Percentiles rank a stretch among this genome's conserved stretches.
These are phyloP conservation scores for Cephalopterus ornatus DNA, from an alignment of 2,113 vertebrate species.

Conservation along the genomic window DNA sequence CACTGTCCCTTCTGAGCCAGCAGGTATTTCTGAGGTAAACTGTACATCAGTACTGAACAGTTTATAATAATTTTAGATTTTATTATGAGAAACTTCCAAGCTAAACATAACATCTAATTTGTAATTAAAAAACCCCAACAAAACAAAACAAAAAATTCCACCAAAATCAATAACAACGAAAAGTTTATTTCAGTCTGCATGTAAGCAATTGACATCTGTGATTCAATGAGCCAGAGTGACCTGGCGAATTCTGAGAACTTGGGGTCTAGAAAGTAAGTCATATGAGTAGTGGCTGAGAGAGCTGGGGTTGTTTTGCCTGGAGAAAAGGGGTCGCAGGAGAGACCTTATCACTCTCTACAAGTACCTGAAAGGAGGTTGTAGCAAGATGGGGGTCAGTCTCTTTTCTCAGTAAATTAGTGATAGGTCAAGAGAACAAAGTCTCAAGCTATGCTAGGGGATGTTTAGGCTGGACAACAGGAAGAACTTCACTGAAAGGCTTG, in stretches of 20 bases:
- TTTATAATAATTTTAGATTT: background rate
- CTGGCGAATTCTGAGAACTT: background rate
- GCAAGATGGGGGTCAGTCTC: accelerated
- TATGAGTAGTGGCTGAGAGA: background rate
- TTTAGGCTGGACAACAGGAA: background rate
- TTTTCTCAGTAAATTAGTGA: background rate
- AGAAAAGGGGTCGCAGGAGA: background rate
- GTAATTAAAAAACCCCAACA: background rate
- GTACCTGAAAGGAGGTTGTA: accelerated
- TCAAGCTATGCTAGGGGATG: background rate
- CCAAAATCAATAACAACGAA: background rate
- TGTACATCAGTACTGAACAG: background rate
- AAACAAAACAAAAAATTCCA: background rate
- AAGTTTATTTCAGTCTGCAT: background rate
- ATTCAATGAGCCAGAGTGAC: background rate
- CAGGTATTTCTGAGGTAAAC: background rate
- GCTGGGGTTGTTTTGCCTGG: background rate
- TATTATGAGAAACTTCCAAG: background rate
- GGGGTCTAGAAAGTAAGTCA: background rate
- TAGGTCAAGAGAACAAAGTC: too few relatives aligned
- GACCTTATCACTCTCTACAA: background rate
- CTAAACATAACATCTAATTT: background rate
- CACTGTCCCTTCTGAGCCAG: background rate
- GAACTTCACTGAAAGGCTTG: background rate
- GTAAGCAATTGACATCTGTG: background rate